Evolutionary conservation across 2,113 vertebrate genomes (phyloP).

Genomic region (Limanda limanda): DNA sequence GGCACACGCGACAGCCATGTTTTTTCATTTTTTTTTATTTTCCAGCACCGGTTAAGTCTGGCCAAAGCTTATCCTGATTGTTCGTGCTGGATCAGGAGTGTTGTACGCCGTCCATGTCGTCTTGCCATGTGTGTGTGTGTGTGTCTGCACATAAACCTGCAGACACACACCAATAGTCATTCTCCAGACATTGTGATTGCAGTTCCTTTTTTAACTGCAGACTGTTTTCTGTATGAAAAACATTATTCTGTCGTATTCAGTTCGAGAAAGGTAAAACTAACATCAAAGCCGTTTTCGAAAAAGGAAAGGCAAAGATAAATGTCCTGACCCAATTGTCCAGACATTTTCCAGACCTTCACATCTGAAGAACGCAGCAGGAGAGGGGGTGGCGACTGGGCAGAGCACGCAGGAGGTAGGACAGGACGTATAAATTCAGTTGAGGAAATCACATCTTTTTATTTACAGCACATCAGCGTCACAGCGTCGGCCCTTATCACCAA

Average conservation of each 20-base stretch:
- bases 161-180: conserved; percentile 18
- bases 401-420: no score
- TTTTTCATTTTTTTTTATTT: conserved; percentile 6
- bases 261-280: not conserved
- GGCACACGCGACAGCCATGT: conserved; percentile 29
- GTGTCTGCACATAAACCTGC: not conserved
- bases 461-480: no score
- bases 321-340: no score
- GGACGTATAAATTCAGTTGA: no score
- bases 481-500: no score
- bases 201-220: not conserved
- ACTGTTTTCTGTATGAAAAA: no score
- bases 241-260: conserved; percentile 10
- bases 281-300: no score
- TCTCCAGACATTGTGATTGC: not conserved
- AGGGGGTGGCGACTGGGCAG: not conserved
- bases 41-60: conserved; percentile 8
- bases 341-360: no score
- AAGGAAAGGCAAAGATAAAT: no score
- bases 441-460: no score
- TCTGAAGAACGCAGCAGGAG: no score
- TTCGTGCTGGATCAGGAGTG: conserved; percentile 42
- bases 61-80: conserved; percentile 31
- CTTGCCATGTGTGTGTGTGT: not conserved
- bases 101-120: conserved; percentile 13